phyloP scores from a whole-genome alignment of 2,888 invertebrate genomes.

The Leptinotarsa peninsularis region DNA sequence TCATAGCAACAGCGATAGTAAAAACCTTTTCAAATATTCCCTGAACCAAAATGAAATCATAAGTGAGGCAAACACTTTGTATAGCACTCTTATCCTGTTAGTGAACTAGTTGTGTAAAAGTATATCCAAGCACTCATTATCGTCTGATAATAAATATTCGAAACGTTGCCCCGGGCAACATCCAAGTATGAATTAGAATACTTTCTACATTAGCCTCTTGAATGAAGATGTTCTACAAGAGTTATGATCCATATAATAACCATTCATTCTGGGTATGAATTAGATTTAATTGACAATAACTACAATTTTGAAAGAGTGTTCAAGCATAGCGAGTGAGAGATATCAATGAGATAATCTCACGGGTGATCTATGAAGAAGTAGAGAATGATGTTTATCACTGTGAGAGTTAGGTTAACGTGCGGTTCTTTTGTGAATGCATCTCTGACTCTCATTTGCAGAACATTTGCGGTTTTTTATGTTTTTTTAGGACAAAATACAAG shows the following conservation, averaged over 20 bases:
- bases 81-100: constrained; percentile 6
- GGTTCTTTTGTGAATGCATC: not conserved
- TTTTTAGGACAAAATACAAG: too few relatives aligned
- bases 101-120: constrained; percentile 25
- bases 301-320: constrained; percentile 15
- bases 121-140: constrained; percentile 22
- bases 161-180: constrained; percentile 14
- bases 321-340: constrained; percentile 6
- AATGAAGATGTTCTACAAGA: constrained; percentile 26
- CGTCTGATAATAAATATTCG: constrained; percentile 23
- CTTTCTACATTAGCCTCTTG: constrained; percentile 23
- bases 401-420: not conserved
- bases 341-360: not conserved
- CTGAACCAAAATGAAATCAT: not conserved
- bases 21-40: too few relatives aligned
- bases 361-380: constrained; percentile 16
- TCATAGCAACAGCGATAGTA: too few relatives aligned
- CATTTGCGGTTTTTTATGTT: too few relatives aligned
- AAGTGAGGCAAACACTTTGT: not conserved
- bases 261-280: constrained; percentile 12
- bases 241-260: constrained; percentile 21
- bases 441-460: not conserved
- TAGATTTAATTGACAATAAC: constrained; percentile 13
- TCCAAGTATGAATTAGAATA: constrained; percentile 15
- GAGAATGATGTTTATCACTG: not conserved